Percentiles rank a stretch among this genome's conserved stretches.
Conservation (phyloP, 1,140 invertebrate species). For the Drosophila virilis region DNA sequence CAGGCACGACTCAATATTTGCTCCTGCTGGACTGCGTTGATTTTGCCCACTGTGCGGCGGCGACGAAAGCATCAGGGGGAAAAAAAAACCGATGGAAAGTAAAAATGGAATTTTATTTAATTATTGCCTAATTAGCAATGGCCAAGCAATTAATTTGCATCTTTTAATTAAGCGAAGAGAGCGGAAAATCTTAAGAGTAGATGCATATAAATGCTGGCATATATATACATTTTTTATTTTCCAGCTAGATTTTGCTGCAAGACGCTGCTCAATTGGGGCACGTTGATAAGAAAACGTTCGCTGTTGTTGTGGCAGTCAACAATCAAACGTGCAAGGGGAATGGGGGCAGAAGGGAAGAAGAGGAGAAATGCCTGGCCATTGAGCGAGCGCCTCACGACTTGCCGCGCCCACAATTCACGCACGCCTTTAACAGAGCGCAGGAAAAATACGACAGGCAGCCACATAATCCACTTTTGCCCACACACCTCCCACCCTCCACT, state of each 20-base stretch:
- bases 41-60: conserved; percentile 29
- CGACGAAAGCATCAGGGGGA: background rate
- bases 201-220: background rate
- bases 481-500: background rate
- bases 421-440: conserved; percentile 26
- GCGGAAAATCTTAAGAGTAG: background rate
- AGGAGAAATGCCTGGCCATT: conserved; percentile 1
- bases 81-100: background rate
- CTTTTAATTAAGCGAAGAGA: conserved; percentile 25
- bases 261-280: conserved; percentile 42
- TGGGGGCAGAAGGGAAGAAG: background rate
- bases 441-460: conserved; percentile 54
- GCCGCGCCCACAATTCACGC: conserved; percentile 47
- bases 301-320: conserved; percentile 26
- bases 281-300: conserved; percentile 29
- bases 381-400: conserved; percentile 14
- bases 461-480: conserved; percentile 74
- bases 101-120: conserved; percentile 29
- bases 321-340: conserved; percentile 41
- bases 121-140: conserved; percentile 35
- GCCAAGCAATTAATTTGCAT: conserved; percentile 30
- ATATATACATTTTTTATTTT: conserved; percentile 3
- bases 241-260: conserved; percentile 19
- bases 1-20: conserved; percentile 72
- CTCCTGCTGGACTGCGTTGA: conserved; percentile 40